Percentiles rank a stretch among this genome's conserved stretches.
phyloP scores from a whole-genome alignment of 2,888 invertebrate genomes.

The Yponomeuta malinellus region DNA sequence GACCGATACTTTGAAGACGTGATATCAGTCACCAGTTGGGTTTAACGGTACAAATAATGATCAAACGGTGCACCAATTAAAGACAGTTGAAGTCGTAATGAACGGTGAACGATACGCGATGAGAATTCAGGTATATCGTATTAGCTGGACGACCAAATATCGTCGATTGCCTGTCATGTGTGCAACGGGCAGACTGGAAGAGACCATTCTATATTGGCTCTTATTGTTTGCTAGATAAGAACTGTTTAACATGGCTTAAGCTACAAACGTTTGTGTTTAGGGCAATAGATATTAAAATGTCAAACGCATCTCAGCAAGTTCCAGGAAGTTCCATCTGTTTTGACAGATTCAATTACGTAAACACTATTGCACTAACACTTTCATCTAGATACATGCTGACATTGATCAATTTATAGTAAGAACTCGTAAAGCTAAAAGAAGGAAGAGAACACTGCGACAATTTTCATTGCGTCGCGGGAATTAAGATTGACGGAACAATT shows the following conservation, averaged over 20 bases:
- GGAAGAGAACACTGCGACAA: neutral
- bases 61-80: conserved; percentile 3
- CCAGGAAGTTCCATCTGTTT: neutral
- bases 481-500: neutral
- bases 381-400: neutral
- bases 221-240: neutral
- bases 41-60: neutral
- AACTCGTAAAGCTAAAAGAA: neutral
- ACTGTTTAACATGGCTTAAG: too few species aligned
- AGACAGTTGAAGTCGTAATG: neutral
- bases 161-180: too few species aligned
- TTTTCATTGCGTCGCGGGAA: neutral
- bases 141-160: neutral
- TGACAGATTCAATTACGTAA: neutral
- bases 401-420: too few species aligned
- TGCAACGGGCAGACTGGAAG: too few species aligned
- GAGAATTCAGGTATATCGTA: neutral
- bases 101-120: neutral
- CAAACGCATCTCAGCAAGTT: neutral
- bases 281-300: neutral
- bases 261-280: neutral
- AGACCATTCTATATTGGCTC: neutral
- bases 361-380: neutral
- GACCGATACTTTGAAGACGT: neutral
- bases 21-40: neutral